Evolutionary conservation across 1,140 invertebrate genomes (phyloP), one percentile per base, ranked within the genome.

Genomic region (Drosophila rufa): DNA sequence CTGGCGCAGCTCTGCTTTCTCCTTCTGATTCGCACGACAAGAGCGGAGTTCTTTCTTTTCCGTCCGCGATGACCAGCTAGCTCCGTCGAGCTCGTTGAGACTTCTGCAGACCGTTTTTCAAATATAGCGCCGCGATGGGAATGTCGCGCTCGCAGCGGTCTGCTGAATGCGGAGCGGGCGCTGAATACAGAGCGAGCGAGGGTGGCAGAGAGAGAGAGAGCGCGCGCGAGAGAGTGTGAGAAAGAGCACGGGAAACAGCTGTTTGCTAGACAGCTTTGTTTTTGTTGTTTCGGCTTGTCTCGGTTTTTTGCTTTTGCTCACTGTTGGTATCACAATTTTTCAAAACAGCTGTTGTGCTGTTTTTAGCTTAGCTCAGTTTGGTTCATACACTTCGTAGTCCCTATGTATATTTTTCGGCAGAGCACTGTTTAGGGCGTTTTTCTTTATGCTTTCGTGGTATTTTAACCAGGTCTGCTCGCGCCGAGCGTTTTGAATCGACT

Each of bases 401-500:
- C 33, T 45, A 48, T 8, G 68, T 51, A 22, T 30, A 12, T 65
- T 64, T 36, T 11, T 11, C 2, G 9, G 33, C 36, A 38, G 12
- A 38, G 36, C 36, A 38, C 12, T 38, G 36, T 38, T 5, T 14
- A 43, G 42, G 42, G 42, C n/a, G 25, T n/a, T 33, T 51, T 51
- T 33, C 27, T 51, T 15, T 43, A 0, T 4, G 0, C 15, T 43
- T 38, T 38, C 36, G 33, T 36, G 4, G 12, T 38, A 38, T 38
- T 38, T 38, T 38, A 12, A 38, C 36, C 12, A 38, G 36, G 36
- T 38, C 48, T 50, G 25, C 4, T n/a, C 48, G 25, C 48, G n/a
- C 5, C 15, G 40, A 42, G 40, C 14, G 40, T 46, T 46, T 40
- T 25, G 55, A 82, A 82, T 71, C 79, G 84, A 89, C 73, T 91